Percentiles rank a stretch among this genome's conserved stretches.
Evolutionary conservation across 2,888 invertebrate genomes (phyloP).

Genomic region (Monoplex corrugatus): DNA sequence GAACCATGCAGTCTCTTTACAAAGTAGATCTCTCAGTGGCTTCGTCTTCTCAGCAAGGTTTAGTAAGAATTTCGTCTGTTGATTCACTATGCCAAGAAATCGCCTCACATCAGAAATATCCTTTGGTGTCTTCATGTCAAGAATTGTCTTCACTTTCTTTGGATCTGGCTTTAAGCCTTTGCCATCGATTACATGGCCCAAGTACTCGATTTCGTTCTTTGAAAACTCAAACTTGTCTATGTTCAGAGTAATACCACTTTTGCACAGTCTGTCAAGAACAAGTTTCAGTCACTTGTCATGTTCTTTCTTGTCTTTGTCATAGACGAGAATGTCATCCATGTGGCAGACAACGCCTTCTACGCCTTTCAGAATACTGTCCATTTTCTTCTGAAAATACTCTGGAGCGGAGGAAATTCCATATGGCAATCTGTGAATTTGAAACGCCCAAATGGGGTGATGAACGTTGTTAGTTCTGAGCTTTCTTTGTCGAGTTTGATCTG

Average conservation of each 20-base stretch:
- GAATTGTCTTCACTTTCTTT: not conserved
- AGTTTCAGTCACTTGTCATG: not conserved
- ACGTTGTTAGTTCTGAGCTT: conserved; percentile 31
- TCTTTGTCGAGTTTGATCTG: conserved; percentile 33
- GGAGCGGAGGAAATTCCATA: conserved; percentile 42
- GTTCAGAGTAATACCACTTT: conserved; percentile 33
- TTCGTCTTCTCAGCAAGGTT: not conserved
- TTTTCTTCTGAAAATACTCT: conserved; percentile 42
- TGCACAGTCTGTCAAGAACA: not conserved
- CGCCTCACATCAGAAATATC: conserved; percentile 31
- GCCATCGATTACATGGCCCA: conserved; percentile 56
- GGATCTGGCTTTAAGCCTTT: not conserved
- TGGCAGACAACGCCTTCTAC: conserved; percentile 54
- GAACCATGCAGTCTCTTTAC: not conserved
- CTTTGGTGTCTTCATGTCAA: not conserved
- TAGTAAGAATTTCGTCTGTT: conserved; percentile 35
- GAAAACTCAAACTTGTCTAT: conserved; percentile 22
- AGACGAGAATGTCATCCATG: conserved; percentile 60
- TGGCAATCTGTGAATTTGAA: conserved; percentile 29
- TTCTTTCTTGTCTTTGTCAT: no score
- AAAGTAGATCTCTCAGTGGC: conserved; percentile 3
- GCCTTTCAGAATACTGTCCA: conserved; percentile 36
- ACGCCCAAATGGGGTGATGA: conserved; percentile 49
- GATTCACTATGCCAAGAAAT: conserved; percentile 37
- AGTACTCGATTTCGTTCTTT: conserved; percentile 47